Base-by-base conservation (phyloP, 1,140 invertebrate genomes). In the Drosophila elegans region DNA sequence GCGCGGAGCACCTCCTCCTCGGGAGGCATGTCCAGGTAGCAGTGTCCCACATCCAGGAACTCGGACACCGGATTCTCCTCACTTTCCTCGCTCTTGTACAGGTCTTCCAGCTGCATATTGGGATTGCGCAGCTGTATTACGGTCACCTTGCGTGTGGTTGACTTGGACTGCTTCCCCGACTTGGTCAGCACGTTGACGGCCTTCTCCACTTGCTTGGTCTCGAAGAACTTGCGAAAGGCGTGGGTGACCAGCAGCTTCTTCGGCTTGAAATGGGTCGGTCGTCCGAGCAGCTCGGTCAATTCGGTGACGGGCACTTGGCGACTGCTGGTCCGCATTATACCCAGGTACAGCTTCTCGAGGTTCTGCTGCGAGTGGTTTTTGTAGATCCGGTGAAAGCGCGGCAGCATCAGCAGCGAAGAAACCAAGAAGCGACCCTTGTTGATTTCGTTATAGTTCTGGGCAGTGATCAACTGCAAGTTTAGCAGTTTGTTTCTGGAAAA, bases 51-150 rank as follows among this genome's bases (percentile, higher is more conserved):
- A 48, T 48, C 69, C 0, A 84, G 38, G 32, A 78, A 74, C 16
- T 90, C 80, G 0, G 67, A 73, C 21, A 74, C 29, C 61, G 73
- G 2, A 29, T 91, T 92, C 10, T 94, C 93, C 16, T 95, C 94
- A 4, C 93, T 91, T 7, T 94, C 94, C 16, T 94, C 94, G 9
- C 92, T 85, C 25, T 93, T 93, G 13, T 48, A 68, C 0, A 90
- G 29, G 3, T 90, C 86, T n/a, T 85, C 73, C 1, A 82, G 60
- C 10, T 51, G 62, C 39, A 80, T 32, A 6, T 80, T 34, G 0
- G 86, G 81, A 60, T 90, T 86, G 0, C 86, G 66, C 9, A 90
- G 59, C 7, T 61, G 75, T 3, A 82, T 29, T 3, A 90, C 67
- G 0, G 63, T 49, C 16, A 75, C 67, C 21, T 72, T 81, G 2